Conservation (phyloP, 53 echinoderm and acorn worm genomes). For the Zoroaster sp. region DNA sequence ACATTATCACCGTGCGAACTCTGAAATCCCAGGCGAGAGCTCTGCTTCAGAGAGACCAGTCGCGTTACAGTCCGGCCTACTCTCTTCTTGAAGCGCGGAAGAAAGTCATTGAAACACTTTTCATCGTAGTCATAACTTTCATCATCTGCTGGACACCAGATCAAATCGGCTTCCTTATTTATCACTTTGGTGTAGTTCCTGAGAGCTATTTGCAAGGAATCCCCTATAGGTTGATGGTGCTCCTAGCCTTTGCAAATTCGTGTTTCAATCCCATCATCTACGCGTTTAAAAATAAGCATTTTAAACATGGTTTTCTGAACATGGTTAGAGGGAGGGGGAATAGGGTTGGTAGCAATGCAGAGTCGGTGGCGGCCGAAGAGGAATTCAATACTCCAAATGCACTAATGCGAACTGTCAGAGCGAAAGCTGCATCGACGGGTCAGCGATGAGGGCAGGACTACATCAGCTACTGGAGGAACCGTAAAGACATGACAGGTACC, state of each 20-base stretch:
- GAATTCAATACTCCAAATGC: neutral
- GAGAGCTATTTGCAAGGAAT: conserved; percentile 65
- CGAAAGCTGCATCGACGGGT: neutral
- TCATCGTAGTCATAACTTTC: conserved; percentile 82
- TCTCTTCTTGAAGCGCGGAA: conserved; percentile 62
- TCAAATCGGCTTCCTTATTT: conserved; percentile 75
- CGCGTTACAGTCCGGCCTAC: conserved; percentile 64
- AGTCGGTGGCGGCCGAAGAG: conserved; percentile 15
- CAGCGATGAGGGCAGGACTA: too few relatives aligned
- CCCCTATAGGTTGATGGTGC: conserved; percentile 74
- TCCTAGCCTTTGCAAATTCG: conserved; percentile 85
- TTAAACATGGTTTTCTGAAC: conserved; percentile 68
- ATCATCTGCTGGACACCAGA: conserved; percentile 96
- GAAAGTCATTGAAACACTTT: conserved; percentile 80
- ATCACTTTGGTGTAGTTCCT: conserved; percentile 73
- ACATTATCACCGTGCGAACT: conserved; percentile 59
- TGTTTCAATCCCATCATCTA: conserved; percentile 91
- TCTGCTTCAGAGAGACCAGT: conserved; percentile 27
- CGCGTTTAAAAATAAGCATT: conserved; percentile 81
- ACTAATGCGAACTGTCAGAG: neutral
- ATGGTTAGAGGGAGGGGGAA: conserved; percentile 41
- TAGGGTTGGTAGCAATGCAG: conserved; percentile 50
- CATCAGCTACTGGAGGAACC: too few relatives aligned
- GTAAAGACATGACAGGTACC: too few relatives aligned
- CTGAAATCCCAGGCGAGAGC: conserved; percentile 68